phyloP scores from a whole-genome alignment of 2,113 vertebrate genomes.

The Pterocles gutturalis region DNA sequence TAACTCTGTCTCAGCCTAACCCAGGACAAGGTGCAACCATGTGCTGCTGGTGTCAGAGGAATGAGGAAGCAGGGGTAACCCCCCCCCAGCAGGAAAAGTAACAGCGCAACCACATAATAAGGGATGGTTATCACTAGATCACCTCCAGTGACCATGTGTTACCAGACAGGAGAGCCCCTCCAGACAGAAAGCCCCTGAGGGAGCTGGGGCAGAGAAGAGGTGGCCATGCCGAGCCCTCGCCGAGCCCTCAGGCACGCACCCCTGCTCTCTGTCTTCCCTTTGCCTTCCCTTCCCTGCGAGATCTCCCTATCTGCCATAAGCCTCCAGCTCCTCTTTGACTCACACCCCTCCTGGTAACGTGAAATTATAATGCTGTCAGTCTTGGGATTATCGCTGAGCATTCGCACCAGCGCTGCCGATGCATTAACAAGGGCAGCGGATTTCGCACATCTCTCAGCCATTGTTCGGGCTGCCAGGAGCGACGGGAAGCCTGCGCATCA shows the following conservation, averaged over 20 bases:
- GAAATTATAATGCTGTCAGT: not conserved
- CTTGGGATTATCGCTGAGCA: not conserved
- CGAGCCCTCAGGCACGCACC: not conserved
- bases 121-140: not conserved
- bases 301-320: accelerated
- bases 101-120: not conserved
- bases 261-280: not conserved
- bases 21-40: not conserved
- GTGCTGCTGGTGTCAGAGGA: not conserved
- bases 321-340: not conserved
- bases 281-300: not conserved
- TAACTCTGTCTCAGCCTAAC: no score
- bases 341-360: accelerated
- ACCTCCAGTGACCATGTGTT: not conserved
- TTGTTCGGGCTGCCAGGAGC: not conserved
- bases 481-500: not conserved
- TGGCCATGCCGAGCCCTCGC: not conserved
- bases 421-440: not conserved
- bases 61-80: not conserved
- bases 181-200: not conserved
- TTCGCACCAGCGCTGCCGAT: not conserved
- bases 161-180: not conserved
- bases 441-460: not conserved
- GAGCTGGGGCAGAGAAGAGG: not conserved
- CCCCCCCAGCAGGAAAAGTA: not conserved